Evolutionary conservation across 2,797 vertebrate genomes (phyloP).

Genomic region (Mormyrus hasselquistii): DNA sequence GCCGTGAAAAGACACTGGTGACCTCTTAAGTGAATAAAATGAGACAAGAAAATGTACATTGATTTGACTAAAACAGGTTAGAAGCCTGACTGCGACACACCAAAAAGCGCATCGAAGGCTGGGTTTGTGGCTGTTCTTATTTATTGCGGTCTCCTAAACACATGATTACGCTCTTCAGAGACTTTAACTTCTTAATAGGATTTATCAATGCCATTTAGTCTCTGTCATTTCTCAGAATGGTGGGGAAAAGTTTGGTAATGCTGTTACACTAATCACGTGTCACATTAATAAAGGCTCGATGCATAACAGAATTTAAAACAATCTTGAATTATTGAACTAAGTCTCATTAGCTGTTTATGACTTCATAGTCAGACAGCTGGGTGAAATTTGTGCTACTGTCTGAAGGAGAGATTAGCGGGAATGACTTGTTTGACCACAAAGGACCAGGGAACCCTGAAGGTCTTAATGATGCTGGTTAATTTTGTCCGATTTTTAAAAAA

Average conservation of each 20-base stretch:
- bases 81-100: background rate
- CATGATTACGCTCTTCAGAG: background rate
- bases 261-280: background rate
- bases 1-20: background rate
- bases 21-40: background rate
- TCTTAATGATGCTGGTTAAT: background rate
- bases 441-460: background rate
- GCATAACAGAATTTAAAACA: background rate
- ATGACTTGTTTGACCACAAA: background rate
- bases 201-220: background rate
- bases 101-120: background rate
- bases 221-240: background rate
- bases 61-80: background rate
- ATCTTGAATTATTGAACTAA: background rate
- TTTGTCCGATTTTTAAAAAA: background rate
- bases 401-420: background rate
- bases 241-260: background rate
- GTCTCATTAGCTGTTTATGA: background rate
- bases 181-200: background rate
- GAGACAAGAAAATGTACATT: background rate
- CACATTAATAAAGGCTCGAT: background rate
- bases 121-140: background rate
- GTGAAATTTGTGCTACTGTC: background rate
- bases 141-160: background rate
- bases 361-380: background rate